These are phyloP conservation scores for Sebastes steindachneri DNA, from an alignment of 2,797 vertebrate species.

Conservation along the genomic window DNA sequence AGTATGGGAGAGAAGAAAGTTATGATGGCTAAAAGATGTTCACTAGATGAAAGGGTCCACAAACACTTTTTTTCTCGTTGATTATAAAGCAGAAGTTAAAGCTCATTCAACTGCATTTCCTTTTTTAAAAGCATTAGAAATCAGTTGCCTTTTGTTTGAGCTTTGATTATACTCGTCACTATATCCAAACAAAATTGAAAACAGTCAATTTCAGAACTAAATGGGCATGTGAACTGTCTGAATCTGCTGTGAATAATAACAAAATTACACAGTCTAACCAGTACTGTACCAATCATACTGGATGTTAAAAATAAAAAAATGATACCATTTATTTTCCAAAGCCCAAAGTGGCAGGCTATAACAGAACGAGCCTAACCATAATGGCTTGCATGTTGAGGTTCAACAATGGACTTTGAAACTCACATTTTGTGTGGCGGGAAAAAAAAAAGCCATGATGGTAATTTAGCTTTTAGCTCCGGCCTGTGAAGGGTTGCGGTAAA, in stretches of 20 bases:
- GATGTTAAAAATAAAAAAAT: not conserved
- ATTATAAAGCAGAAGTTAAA: not conserved
- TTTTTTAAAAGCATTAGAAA: not conserved
- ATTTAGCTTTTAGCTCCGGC: not conserved
- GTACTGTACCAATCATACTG: not conserved
- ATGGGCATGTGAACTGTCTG: not conserved
- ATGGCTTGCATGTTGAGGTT: not conserved
- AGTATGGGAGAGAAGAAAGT: not conserved
- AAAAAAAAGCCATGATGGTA: not conserved
- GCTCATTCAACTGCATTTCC: not conserved
- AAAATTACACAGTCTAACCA: not conserved
- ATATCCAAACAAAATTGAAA: not conserved
- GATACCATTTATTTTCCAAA: not conserved
- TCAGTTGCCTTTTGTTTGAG: not conserved
- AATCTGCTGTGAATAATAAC: not conserved
- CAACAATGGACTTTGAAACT: not conserved
- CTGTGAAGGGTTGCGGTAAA: constrained; percentile 4
- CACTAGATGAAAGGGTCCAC: not conserved
- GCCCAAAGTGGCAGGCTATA: not conserved
- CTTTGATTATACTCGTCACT: not conserved
- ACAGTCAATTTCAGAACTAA: not conserved
- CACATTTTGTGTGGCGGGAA: not conserved
- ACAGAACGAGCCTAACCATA: not conserved
- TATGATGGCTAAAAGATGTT: not conserved
- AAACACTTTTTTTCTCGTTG: not conserved